Evolutionary conservation across 1,140 invertebrate genomes (phyloP).

Genomic region (Drosophila erecta): DNA sequence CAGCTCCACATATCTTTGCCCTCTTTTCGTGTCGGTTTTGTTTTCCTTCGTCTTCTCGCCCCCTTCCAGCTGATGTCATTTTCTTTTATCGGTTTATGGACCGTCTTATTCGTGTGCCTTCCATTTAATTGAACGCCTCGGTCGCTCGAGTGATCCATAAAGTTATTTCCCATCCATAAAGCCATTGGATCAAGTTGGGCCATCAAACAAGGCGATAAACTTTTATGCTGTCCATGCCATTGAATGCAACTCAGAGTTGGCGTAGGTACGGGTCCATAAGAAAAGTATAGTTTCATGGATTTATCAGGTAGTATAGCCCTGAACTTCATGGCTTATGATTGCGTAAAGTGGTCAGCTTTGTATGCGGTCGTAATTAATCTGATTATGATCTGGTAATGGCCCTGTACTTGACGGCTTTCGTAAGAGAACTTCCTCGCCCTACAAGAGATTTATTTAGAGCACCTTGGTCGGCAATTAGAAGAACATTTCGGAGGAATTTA

Average conservation of each 20-base stretch:
- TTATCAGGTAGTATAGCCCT: conserved; percentile 30
- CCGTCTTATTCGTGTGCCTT: conserved; percentile 15
- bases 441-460: neutral
- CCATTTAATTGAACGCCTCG: conserved; percentile 41
- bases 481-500: neutral
- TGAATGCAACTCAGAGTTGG: conserved; percentile 20
- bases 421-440: neutral
- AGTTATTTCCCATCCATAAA: conserved; percentile 24
- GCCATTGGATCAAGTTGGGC: conserved; percentile 34
- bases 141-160: conserved; percentile 45
- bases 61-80: conserved; percentile 47
- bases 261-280: conserved; percentile 7
- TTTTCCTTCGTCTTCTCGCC: neutral
- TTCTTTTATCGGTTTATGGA: conserved; percentile 73
- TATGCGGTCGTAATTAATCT: conserved; percentile 25
- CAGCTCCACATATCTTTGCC: conserved; percentile 26
- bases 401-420: conserved; percentile 19
- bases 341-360: conserved; percentile 4
- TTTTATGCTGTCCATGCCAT: conserved; percentile 21
- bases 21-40: conserved; percentile 14
- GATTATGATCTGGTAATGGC: conserved; percentile 23
- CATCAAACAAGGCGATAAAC: conserved; percentile 39
- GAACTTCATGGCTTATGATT: conserved; percentile 30
- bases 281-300: conserved; percentile 9
- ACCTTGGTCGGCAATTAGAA: no score